Base-by-base conservation (phyloP, 2,888 invertebrate species). In the Chelonus formosanus region DNA sequence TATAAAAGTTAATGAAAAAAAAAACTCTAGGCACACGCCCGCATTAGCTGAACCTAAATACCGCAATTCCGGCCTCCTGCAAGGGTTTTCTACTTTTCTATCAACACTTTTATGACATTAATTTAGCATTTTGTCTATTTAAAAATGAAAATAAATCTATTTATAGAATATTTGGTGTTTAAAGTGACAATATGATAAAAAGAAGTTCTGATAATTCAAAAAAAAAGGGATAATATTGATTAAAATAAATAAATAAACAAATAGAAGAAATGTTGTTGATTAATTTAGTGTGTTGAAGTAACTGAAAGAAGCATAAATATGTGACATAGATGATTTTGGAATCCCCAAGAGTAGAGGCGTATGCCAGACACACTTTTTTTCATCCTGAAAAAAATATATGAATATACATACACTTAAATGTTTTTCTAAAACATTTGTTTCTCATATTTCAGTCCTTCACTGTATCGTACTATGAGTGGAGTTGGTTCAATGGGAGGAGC, bases 11-110 rank as follows among this genome's bases (percentile, higher is more conserved):
- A 68, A 63, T 61, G 62, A 71, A 65, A 57, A 71, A 65, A 57
- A 68, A 69, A 65, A 66, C 67, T 67, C 55, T 60, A 69, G 77
- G 80, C 81, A 81, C 82, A 81, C 73, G 82, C 82, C 80, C 80
- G 79, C 80, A 81, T 80, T 74, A 67, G 60, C 65, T 66, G 65
- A 55, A 31, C 45, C 68, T 62, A 4, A n/a, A 40, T 64, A 36
- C 64, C 73, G 69, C 40, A 70, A 65, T 73, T 73, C 74, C 73
- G 73, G 73, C 68, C 65, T 63, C 53, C 62, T 47, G 58, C 66
- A 48, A 54, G 31, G 55, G 44, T 44, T 44, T 44, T 3, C 44
- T 7, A n/a, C n/a, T 44, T 44, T 44, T 7, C 7, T 8, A 7
- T 8, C 6, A 44, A 44, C 44, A 20, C 20, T 20, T 2, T 20